phyloP scores from a whole-genome alignment of 1,140 invertebrate genomes.

The Subanguina moxae region DNA sequence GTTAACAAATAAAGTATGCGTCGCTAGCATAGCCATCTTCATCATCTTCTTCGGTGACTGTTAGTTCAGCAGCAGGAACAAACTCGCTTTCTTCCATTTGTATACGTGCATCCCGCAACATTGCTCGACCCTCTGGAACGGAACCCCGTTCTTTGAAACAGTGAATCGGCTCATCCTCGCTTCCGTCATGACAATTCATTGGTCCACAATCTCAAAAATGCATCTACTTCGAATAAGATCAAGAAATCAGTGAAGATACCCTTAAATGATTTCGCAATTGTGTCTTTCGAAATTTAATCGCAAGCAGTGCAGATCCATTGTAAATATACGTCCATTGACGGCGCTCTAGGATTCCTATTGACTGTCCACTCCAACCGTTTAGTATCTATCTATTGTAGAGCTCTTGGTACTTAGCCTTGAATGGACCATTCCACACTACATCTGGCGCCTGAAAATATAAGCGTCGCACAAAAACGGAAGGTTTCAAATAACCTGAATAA shows the following conservation, averaged over 20 bases:
- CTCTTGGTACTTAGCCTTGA: constrained; percentile 10
- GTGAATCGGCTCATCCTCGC: no score
- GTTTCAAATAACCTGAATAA: constrained; percentile 13
- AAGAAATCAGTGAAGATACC: neutral
- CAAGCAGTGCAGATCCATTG: constrained; percentile 13
- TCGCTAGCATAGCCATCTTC: no score
- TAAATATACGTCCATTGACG: constrained; percentile 21
- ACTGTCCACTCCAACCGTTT: neutral
- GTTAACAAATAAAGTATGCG: no score
- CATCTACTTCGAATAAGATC: neutral
- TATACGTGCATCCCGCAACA: no score
- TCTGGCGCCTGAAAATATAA: constrained; percentile 14
- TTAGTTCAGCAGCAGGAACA: no score
- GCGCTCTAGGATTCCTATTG: constrained; percentile 11
- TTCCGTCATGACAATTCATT: no score
- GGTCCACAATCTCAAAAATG: constrained; percentile 17
- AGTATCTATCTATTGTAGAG: constrained; percentile 14
- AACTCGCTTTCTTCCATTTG: no score
- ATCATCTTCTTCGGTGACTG: no score
- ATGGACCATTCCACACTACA: constrained; percentile 17
- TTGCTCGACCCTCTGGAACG: no score
- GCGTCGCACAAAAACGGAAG: neutral
- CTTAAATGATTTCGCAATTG: constrained; percentile 17
- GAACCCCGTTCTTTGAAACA: no score
- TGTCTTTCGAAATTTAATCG: constrained; percentile 6